Evolutionary conservation across 2,797 vertebrate genomes (phyloP), one percentile per base, ranked within the genome.

Genomic region (Otus scops): DNA sequence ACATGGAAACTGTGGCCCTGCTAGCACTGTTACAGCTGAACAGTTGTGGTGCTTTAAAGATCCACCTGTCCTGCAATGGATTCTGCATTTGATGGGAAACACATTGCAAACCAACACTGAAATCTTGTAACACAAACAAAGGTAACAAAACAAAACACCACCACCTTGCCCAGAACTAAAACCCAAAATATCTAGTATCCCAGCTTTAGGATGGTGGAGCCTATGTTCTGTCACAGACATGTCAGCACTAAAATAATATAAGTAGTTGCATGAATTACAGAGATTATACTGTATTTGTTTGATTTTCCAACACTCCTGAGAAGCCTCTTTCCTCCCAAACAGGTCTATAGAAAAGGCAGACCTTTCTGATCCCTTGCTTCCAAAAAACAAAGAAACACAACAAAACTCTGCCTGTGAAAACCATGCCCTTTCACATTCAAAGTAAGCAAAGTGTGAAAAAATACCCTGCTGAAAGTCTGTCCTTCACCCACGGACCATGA

Each of bases 401-500:
- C 19, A 69, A 78, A 80, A 65, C 41, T 60, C 8, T 43, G 74
- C 11, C 7, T 13, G 11, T 43, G 36, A 41, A 65, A 92, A n/a
- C 8, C 3, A 1, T 12, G 1, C 3, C 13, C 12, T 53, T 85
- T 83, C 1, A 1, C 28, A 64, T 20, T 47, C 27, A 13, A 74
- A 41, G 30, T 21, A 75, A 63, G 11, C 11, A 61, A 85, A 82
- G 15, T 11, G 61, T 32, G 27, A 61, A 54, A 69, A 75, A 65
- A 28, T 1, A 27, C 7, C 19, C 23, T 65, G 4, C 14, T 69
- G 30, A 10, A 92, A 73, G 30, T 30, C 17, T 13, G 39, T 47
- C 51, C n/a, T 76, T 79, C 32, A 38, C 8, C 13, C 0, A 0
- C 36, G 5, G 7, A 45, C 21, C 21, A 23, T 0, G 8, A 53